Conservation (phyloP, 1,140 invertebrate species). For the Aphelinus atriplicis region DNA sequence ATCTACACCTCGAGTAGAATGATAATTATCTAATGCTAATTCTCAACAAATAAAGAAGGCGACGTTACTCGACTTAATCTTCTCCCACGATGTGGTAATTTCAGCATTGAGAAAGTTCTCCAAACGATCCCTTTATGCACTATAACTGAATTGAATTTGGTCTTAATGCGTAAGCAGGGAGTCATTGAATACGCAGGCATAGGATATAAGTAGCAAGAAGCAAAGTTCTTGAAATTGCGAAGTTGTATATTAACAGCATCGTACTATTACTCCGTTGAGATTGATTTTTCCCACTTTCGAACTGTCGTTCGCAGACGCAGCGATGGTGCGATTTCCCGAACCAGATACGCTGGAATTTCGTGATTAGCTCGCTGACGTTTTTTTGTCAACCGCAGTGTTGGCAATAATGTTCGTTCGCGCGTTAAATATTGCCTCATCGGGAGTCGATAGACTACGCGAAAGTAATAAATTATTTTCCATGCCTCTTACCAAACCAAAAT, state of each 20-base stretch:
- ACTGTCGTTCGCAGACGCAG: slow-evolving; percentile 41
- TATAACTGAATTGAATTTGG: no score
- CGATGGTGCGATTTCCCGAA: slow-evolving; percentile 47
- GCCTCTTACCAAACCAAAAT: no score
- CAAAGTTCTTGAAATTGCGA: slow-evolving; percentile 4
- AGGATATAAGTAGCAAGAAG: not conserved
- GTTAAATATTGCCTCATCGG: slow-evolving; percentile 61
- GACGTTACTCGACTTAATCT: no score
- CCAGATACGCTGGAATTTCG: slow-evolving; percentile 50
- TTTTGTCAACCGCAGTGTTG: slow-evolving; percentile 51
- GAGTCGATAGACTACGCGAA: slow-evolving; percentile 22
- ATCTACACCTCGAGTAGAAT: no score
- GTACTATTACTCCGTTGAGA: slow-evolving; percentile 28
- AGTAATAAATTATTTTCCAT: not conserved
- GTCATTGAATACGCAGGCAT: no score
- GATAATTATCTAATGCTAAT: no score
- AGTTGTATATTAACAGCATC: slow-evolving; percentile 18
- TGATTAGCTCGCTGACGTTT: slow-evolving; percentile 52
- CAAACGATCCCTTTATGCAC: no score
- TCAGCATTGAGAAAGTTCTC: no score
- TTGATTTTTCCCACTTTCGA: slow-evolving; percentile 61
- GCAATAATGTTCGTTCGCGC: slow-evolving; percentile 63
- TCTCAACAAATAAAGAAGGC: no score
- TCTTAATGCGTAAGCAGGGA: no score
- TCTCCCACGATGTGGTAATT: no score